Evolutionary conservation across 2,797 vertebrate species (phyloP), one percentile per base, ranked within the genome.

Genomic region (Ambastaia sidthimunki): DNA sequence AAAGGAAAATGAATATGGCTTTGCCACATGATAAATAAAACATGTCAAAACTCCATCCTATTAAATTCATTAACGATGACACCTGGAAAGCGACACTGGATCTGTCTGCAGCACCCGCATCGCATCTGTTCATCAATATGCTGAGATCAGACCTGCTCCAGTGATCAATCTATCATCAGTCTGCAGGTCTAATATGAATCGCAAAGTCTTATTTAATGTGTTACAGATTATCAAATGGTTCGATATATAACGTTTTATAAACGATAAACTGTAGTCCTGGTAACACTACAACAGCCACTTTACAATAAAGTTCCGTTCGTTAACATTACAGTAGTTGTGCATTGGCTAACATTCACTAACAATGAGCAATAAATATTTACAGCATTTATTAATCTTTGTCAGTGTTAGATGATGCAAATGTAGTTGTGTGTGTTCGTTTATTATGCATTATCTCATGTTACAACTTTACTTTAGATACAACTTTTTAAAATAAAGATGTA

Each of bases 31-130:
- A 75, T 80, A 19, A 78, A 72, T 76, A 71, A 82, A 82, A 69
- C 80, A 80, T 74, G 78, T 16, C 63, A 63, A 63, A 28, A 75
- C 62, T 71, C 48, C 66, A 69, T 48, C 63, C 65, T 10, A 28
- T 69, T 50, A 48, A 59, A 11, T 59, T 48, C 44, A 54, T 75
- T 69, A 74, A 67, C 12, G 55, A 55, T 55, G 71, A 67, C 84
- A 85, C 82, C 81, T 83, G 83, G 81, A 76, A 73, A 76, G 54
- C 25, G 52, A 76, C 44, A 74, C 71, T 7, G 2, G 62, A 71
- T 21, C 57, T 55, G 72, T n/a, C 15, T 1, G 9, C 44, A 28
- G 19, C 68, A 59, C 11, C 23, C 50, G 71, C 34, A 23, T 41
- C 21, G 44, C 76, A 74, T 79, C 52, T 83, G 82, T 80, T 80